Base-by-base conservation (phyloP, 2,888 invertebrate species). In the Drosophila colorata region DNA sequence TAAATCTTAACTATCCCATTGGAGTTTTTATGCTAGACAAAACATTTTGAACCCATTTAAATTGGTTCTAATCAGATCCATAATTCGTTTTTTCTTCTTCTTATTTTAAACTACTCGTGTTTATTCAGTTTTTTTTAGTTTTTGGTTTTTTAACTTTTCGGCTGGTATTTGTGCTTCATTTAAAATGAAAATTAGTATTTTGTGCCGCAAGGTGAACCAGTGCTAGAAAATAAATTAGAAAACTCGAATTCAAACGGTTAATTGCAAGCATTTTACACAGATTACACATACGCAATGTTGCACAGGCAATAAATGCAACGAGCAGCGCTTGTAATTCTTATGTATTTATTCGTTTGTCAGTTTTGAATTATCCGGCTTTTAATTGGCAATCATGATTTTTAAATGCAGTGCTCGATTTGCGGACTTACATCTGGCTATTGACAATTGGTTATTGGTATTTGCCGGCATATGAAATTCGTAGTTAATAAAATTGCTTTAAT, bases 231-330 rank as follows among this genome's bases (percentile, higher is more conserved):
- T 78, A 49, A 76, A 83, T 80, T 70, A 68, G 59, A 41, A 43
- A 69, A 58, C 52, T 47, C 46, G 40, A 63, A 47, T 56, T 58
- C 41, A 60, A 69, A 46, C 47, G 60, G 38, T 66, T 87, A 81
- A 85, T 81, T 78, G 67, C 25, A 43, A 35, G 31, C 43, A 47
- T 23, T 47, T 48, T 48, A 7, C 23, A 58, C 25, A 58, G 41
- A 61, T 78, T 69, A 66, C 63, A 18, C 68, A 81, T 82, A 78
- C 87, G 81, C 78, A 48, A 49, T 40, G 71, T 82, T 71, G 69
- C 71, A 63, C 66, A 74, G 74, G 35, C 52, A 52, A 52, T 33
- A 33, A n/a, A 13, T 40, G 1, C 9, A 40, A 28, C 18, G 43
- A 5, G 7, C 9, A 28, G 28, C 28, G n/a, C 11, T 4, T 25